Base-by-base conservation (phyloP, 2,113 vertebrate genomes). In the Cyrtonyx montezumae region DNA sequence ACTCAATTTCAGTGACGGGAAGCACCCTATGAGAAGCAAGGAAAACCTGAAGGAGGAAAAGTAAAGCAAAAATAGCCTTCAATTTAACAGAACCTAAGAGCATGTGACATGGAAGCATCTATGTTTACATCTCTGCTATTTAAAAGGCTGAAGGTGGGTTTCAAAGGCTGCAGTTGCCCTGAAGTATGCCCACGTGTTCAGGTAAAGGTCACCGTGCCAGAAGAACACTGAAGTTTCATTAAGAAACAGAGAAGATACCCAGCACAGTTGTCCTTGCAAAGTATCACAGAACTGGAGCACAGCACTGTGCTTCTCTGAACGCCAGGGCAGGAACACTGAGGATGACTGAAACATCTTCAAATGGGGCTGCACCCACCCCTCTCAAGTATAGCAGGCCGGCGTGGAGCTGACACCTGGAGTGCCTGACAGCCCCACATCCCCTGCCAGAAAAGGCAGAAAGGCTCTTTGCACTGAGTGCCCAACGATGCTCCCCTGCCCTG, bases 401-500 rank as follows among this genome's bases (percentile, higher is more conserved):
- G 13, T 12, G 23, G 23, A 51, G 49, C 25, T 53, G 51, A 14
- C 25, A 14, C 25, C 28, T 16, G 26, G 49, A 14, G 51, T 53
- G 51, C 26, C 51, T 8, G 13, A 25, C 25, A 53, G 51, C 51
- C 51, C 48, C 36, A 67, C 34, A 36, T 16, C 34, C 22, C 22
- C 73, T 77, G 0, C 46, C 9, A 81, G 23, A 46, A 85, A 34
- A 77, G 40, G 4, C 0, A 3, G 70, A 34, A 19, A 70, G 58
- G 56, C 49, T 76, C 17, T 0, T 8, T 66, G 61, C 20, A 25
- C 11, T 0, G 1, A 6, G 8, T 51, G 43, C 55, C 30, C 13
- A 1, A 0, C 6, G 8, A 4, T 16, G 15, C 34, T 22, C 25
- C 45, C 34, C 63, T 12, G 30, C 53, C 23, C 14, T 0, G 2